Evolutionary conservation across 1,140 invertebrate genomes (phyloP), one percentile per base, ranked within the genome.

Genomic region (Drosophila chauvacae): DNA sequence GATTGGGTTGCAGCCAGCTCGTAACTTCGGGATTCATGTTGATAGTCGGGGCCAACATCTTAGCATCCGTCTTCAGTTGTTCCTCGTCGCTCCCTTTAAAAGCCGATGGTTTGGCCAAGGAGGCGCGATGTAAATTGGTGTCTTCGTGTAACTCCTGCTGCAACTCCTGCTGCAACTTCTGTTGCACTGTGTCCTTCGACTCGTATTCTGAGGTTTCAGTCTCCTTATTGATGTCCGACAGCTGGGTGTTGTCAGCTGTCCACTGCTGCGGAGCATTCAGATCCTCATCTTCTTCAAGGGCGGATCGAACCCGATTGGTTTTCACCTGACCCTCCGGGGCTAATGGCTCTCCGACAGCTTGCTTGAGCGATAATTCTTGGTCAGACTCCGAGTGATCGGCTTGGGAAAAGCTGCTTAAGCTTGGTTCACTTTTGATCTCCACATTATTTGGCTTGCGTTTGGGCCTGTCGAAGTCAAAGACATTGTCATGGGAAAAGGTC

Each of bases 351-450:
- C 2, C 13, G 18, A 7, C 13, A 16, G 18, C 30, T 2, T 37
- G 18, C 4, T 37, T 16, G 1, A 1, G 7, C 13, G 33, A 23
- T 10, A 13, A 5, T 10, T 2, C 18, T 16, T 23, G 18, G 2
- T 18, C 33, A 23, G 35, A 13, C 11, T 11, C 11, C 0, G 4
- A 28, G 1, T 6, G 11, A 4, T 14, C 5, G 2, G 6, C 13
- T 7, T 28, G 23, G 14, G 26, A 6, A 1, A 20, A 2, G 14
- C 16, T 26, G 1, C 41, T 28, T 7, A 3, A 0, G 1, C 28
- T 30, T 0, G 63, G 73, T 16, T 86, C 58, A 7, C 76, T 62
- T 42, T 82, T 73, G n/a, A 42, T 80, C 2, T 64, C 62, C 20
- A 39, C 30, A 6, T 66, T 42, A 0, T 35, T 23, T 1, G 81